These are phyloP conservation scores for Lophura swinhoii DNA, from an alignment of 2,797 vertebrate genomes.

Conservation along the genomic window DNA sequence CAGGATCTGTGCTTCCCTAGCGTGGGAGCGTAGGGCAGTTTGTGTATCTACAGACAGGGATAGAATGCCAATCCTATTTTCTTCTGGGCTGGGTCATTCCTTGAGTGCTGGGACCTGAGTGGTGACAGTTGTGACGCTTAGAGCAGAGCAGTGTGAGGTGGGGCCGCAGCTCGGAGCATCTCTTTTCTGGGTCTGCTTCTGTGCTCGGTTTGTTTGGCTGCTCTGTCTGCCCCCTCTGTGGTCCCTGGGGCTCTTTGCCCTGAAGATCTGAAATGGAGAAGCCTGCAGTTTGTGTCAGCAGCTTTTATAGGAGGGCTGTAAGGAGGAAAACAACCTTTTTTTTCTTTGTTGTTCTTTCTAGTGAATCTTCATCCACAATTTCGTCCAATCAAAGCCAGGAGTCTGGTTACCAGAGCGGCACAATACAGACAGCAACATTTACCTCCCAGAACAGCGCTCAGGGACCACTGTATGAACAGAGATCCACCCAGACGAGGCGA, in stretches of 20 bases:
- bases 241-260: not conserved
- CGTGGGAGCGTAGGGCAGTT: accelerated
- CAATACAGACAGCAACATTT: constrained; percentile 83
- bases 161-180: not conserved
- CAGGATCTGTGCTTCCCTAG: not conserved
- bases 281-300: not conserved
- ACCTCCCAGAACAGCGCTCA: constrained; percentile 86
- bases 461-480: constrained; percentile 95
- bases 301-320: not conserved
- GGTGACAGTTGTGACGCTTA: not conserved
- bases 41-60: accelerated
- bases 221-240: not conserved
- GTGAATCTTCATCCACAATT: constrained; percentile 89
- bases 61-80: accelerated
- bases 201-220: not conserved
- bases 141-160: not conserved
- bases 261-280: not conserved
- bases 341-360: constrained; percentile 42
- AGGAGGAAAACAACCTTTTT: not conserved
- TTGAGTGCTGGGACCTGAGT: not conserved
- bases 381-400: constrained; percentile 90
- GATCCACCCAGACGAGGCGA: constrained; percentile 89
- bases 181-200: not conserved
- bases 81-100: not conserved
- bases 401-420: constrained; percentile 84